Percentiles rank a stretch among this genome's conserved stretches.
phyloP scores from a whole-genome alignment of 2,113 vertebrate species.

The Galemys pyrenaicus region DNA sequence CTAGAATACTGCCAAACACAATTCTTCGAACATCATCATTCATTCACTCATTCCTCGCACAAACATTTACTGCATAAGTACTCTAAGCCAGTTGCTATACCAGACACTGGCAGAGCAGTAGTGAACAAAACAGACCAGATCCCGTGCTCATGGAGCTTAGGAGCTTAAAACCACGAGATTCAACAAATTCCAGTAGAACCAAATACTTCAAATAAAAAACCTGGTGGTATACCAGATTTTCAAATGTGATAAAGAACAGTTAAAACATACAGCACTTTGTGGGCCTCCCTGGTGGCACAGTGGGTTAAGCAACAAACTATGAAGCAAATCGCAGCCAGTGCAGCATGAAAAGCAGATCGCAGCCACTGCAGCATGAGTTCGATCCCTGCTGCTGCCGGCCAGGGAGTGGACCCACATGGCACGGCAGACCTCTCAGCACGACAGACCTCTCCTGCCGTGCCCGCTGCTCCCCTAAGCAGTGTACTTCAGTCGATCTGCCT shows the following conservation, averaged over 20 bases:
- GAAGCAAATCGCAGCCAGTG: too few species aligned
- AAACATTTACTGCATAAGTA: slow-evolving; percentile 30
- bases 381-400: too few species aligned
- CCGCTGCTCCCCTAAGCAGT: too few species aligned
- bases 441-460: too few species aligned
- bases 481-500: too few species aligned
- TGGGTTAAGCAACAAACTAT: too few species aligned
- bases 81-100: not conserved
- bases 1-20: slow-evolving; percentile 1
- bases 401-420: too few species aligned
- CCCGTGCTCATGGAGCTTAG: not conserved
- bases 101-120: not conserved
- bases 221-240: not conserved
- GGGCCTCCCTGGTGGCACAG: too few species aligned
- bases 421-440: too few species aligned
- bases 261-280: not conserved
- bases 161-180: not conserved
- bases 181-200: slow-evolving; percentile 13
- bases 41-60: slow-evolving; percentile 11
- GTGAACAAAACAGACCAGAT: not conserved
- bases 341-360: too few species aligned
- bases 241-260: slow-evolving; percentile 19
- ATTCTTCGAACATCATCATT: slow-evolving; percentile 7
- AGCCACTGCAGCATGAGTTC: too few species aligned
- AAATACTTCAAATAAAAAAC: slow-evolving; percentile 48